These are phyloP conservation scores for Malthinus flaveolus DNA, from an alignment of 2,888 invertebrate genomes.

Conservation along the genomic window DNA sequence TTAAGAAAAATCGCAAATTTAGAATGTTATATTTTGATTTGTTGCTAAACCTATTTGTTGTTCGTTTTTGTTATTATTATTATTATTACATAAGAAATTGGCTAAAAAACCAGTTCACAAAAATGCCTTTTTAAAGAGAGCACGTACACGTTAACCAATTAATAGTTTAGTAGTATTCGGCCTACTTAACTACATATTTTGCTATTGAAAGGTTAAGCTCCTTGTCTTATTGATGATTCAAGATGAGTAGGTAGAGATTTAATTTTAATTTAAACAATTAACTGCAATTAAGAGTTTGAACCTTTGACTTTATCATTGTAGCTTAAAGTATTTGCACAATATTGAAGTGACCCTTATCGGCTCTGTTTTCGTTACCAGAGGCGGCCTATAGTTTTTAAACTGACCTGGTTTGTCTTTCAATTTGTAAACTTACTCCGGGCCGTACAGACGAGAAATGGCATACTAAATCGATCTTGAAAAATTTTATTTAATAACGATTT, in stretches of 20 bases:
- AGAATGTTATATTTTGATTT: neutral
- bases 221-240: constrained; percentile 3
- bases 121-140: neutral
- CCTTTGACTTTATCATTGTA: too few species aligned
- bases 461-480: too few species aligned
- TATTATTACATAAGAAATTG: constrained; percentile 1
- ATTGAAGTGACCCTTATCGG: too few species aligned
- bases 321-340: too few species aligned
- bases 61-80: too few species aligned
- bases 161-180: constrained; percentile 2
- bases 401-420: too few species aligned
- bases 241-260: neutral
- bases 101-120: neutral
- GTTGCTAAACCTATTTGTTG: neutral
- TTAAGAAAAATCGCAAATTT: neutral
- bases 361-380: too few species aligned
- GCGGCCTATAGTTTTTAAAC: too few species aligned
- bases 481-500: too few species aligned
- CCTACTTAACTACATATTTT: constrained; percentile 3
- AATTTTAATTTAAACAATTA: neutral
- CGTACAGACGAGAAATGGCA: too few species aligned
- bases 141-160: constrained; percentile 2
- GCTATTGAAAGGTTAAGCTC: neutral
- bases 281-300: neutral
- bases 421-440: too few species aligned